Base-by-base conservation (phyloP, 2,797 vertebrate genomes). In the Lepidocolaptes lacrymiger region DNA sequence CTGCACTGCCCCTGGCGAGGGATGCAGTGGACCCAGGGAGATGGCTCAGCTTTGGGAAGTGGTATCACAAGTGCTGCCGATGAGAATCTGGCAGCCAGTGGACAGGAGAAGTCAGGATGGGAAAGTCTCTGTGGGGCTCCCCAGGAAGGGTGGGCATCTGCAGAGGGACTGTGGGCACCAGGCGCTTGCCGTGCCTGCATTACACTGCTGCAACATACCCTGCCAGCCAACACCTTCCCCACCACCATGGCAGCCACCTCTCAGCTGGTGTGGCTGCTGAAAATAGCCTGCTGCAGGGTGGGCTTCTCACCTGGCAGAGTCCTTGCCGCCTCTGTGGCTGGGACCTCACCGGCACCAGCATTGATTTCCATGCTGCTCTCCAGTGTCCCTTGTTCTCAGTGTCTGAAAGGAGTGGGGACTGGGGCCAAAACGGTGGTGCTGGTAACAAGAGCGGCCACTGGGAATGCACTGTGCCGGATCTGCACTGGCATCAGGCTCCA, bases 21-120 rank as follows among this genome's bases (percentile, higher is more conserved):
- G 26, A 14, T 0, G 0, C 1, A 12, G 12, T 5, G 1, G 12
- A 44, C 23, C 2, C 20, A 0, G 3, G 41, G 10, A 63, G 21
- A 48, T 3, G 15, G 43, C 12, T 1, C 3, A 41, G 46, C 4
- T 3, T 3, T 1, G 32, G n/a, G 0, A 10, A 75, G 41, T 2
- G 1, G n/a, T 2, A 23, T 43, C 71, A 59, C 28, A 14, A 55
- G 54, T 0, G 6, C 41, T 8, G 6, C 72, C 0, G 4, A 52
- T 30, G 61, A 80, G 55, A 69, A 58, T 6, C 59, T 3, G 10
- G 49, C 81, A 22, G 51, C 54, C 7, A 4, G 5, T 0, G 3
- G 26, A 22, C 4, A 10, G 46, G 55, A 67, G 39, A 80, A 54
- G 56, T 12, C 2, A 4, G 36, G n/a, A n/a, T 0, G 7, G n/a